Evolutionary conservation across 2,888 invertebrate species (phyloP).

Genomic region (Amphimallon solstitiale): DNA sequence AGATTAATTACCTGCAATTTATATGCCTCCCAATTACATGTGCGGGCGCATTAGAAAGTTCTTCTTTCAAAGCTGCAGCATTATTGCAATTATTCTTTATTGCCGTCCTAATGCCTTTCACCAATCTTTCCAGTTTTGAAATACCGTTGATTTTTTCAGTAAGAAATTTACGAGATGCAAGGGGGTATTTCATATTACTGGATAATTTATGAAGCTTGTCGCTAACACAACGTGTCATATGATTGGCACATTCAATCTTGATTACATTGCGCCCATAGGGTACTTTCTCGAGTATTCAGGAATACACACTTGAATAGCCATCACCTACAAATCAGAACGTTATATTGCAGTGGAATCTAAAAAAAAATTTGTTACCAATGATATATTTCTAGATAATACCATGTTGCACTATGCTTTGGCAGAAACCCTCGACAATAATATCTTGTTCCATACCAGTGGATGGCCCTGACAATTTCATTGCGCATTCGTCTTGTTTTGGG

Average conservation of each 20-base stretch:
- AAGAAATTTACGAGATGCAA: background rate
- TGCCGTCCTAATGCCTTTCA: background rate
- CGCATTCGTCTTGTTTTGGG: background rate
- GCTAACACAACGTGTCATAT: background rate
- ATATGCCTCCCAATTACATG: background rate
- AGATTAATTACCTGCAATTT: background rate
- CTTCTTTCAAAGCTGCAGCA: background rate
- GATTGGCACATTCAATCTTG: constrained; percentile 4
- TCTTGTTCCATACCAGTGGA: background rate
- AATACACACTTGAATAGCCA: background rate
- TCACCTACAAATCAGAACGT: background rate
- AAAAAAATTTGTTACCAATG: background rate
- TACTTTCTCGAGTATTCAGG: background rate
- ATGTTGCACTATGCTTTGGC: background rate
- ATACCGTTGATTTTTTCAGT: background rate
- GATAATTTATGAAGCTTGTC: background rate
- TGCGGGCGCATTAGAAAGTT: background rate
- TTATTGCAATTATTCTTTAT: background rate
- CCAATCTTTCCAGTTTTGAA: background rate
- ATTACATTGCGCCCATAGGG: background rate
- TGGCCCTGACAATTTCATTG: background rate
- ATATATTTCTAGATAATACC: background rate
- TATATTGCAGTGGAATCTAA: background rate
- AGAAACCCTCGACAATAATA: background rate
- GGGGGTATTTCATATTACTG: background rate